Evolutionary conservation across 35 echinoderm and acorn worm genomes (phyloP), one percentile per base, ranked within the genome.

Genomic region (Anneissia japonica): DNA sequence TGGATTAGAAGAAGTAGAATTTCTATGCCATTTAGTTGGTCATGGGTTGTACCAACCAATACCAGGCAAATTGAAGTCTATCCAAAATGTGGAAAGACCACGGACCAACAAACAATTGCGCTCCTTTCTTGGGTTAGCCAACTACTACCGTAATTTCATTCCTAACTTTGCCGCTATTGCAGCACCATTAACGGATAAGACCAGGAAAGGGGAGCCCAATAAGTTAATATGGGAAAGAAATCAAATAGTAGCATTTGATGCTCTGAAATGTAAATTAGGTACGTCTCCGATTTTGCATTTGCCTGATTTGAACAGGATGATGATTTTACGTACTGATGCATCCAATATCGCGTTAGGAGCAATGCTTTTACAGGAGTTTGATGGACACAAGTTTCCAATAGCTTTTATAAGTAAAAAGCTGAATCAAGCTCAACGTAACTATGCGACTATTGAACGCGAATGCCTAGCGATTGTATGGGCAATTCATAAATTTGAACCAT

Each of bases 391-490:
- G 26, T 64, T 78, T 36, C 86, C 76, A 80, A 21, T 41, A 6
- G 10, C 75, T 34, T 38, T 41, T 91, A 17, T 19, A 45, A 64
- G 39, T 43, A 78, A 78, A 46, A 88, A 77, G 40, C 76, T 88
- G 32, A 79, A 76, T 32, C 35, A 81, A 36, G 41, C 23, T 33
- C 79, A 40, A 87, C 14, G 35, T 26, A 81, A 80, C n/a, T 88
- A 88, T 31, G 80, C 77, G 28, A 46, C 77, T 12, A 88, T 55
- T 46, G 86, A 88, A 30, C 77, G 35, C 31, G 78, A 88, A 43
- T 81, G 86, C 77, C 37, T 33, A 34, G 86, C 86, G 17, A 78
- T 88, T 4, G 86, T 88, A 3, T 88, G 86, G 86, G 86, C 76
- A 30, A 75, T 88, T 46, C 36, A 88, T 31, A 88, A 88, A 38